These are phyloP conservation scores for Trachythela sp. DNA, from an alignment of 64 coral and sea anemone species.

Conservation along the genomic window DNA sequence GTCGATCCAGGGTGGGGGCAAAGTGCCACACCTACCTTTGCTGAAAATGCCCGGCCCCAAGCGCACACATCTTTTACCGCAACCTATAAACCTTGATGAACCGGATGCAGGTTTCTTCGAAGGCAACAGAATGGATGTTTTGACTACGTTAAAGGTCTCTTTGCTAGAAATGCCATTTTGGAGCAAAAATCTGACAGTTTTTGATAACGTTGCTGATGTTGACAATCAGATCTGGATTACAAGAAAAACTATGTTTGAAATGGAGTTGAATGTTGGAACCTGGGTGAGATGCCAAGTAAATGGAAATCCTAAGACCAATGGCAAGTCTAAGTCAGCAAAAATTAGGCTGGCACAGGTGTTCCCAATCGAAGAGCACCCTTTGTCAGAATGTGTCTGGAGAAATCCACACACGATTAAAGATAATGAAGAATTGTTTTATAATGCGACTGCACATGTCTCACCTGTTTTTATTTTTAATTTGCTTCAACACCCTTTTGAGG, in stretches of 20 bases:
- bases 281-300: neutral
- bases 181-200: neutral
- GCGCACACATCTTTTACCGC: neutral
- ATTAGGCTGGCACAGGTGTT: neutral
- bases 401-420: neutral
- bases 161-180: neutral
- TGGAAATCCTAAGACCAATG: neutral
- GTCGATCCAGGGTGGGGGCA: neutral
- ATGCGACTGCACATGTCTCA: neutral
- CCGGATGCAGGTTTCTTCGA: neutral
- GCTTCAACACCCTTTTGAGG: neutral
- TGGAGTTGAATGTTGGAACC: neutral
- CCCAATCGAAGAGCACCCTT: neutral
- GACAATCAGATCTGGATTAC: neutral
- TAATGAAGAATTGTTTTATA: neutral
- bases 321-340: neutral
- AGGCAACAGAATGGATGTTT: neutral
- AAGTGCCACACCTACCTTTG: neutral
- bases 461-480: slow-evolving; percentile 5
- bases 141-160: neutral
- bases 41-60: neutral
- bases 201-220: neutral
- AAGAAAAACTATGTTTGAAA: neutral
- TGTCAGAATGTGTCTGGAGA: neutral
- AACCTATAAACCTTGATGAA: neutral